Base-by-base conservation (phyloP, 2,797 vertebrate genomes). In the Allenopithecus nigroviridis region DNA sequence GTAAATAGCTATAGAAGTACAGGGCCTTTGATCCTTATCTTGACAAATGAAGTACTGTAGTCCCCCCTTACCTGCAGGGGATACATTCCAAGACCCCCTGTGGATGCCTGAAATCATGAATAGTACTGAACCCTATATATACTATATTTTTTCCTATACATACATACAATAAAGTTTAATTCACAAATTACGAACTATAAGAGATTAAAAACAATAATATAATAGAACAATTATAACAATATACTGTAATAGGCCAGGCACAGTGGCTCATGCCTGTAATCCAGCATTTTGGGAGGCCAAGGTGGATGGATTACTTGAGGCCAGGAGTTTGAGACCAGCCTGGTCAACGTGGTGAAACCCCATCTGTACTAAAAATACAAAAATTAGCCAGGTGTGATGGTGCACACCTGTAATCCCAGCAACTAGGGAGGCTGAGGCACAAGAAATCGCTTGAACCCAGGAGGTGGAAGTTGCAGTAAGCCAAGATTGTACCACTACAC, bases 1-100 rank as follows among this genome's bases (percentile, higher is more conserved):
- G 84, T 74, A 95, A 96, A 92, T 59, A 84, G n/a, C 87, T 90
- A 33, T 64, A 64, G 61, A 16, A 64, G 30, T 30, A 36, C 50
- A 43, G 28, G 57, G 46, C 33, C 84, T 92, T 84, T 92, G 16
- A 17, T 46, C 86, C 41, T 22, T 70, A 76, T 87, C 64, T 43
- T 95, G 76, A 89, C 55, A 93, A 91, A 97, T 76, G 84, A 96
- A 95, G 30, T 86, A 16, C n/a, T 36, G 12, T 26, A 39, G 21
- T 53, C 33, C 33, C 48, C 75, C 4, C 22, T 36, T 55, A 80
- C 55, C 78, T 50, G n/a, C 13, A 21, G 22, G n/a, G 7, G 8
- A 36, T 55, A 39, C 48, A n/a, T 80, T 80, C n/a, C 78, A 80
- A 55, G 78, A 55, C n/a, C n/a, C 50, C 13, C 22, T 4, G 2